These are phyloP conservation scores for Euthynnus affinis DNA, from an alignment of 2,797 vertebrate species.

Conservation along the genomic window DNA sequence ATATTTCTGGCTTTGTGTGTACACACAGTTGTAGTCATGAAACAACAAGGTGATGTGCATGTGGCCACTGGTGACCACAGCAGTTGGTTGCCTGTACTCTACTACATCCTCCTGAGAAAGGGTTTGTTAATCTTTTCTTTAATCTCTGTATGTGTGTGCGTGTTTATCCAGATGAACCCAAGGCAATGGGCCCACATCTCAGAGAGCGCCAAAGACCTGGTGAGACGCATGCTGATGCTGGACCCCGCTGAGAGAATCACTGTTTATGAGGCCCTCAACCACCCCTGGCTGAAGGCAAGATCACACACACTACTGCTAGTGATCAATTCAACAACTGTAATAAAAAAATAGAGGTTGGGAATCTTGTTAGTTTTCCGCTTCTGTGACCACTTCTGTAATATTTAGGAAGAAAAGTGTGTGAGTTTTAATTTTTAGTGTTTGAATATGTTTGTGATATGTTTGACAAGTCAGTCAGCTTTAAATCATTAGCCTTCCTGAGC, in stretches of 20 bases:
- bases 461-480: neutral
- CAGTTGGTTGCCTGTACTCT: neutral
- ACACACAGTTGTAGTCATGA: too few relatives aligned
- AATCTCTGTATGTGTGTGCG: neutral
- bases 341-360: too few relatives aligned
- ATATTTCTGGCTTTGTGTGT: too few relatives aligned
- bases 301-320: neutral
- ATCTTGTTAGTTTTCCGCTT: neutral
- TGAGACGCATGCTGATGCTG: slow-evolving; percentile 99
- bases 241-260: slow-evolving; percentile 99
- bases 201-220: slow-evolving; percentile 98
- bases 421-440: too few relatives aligned
- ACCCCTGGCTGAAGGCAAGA: slow-evolving; percentile 96
- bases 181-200: slow-evolving; percentile 99
- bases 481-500: neutral
- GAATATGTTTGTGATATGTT: too few relatives aligned
- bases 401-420: neutral
- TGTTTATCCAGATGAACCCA: slow-evolving; percentile 92
- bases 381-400: neutral
- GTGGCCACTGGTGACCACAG: neutral
- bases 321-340: too few relatives aligned
- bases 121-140: neutral
- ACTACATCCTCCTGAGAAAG: slow-evolving; percentile 21
- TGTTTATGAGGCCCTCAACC: slow-evolving; percentile 98
- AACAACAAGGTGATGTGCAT: too few relatives aligned